Base-by-base conservation (phyloP, 2,888 invertebrate genomes). In the Osedax frankpressi region DNA sequence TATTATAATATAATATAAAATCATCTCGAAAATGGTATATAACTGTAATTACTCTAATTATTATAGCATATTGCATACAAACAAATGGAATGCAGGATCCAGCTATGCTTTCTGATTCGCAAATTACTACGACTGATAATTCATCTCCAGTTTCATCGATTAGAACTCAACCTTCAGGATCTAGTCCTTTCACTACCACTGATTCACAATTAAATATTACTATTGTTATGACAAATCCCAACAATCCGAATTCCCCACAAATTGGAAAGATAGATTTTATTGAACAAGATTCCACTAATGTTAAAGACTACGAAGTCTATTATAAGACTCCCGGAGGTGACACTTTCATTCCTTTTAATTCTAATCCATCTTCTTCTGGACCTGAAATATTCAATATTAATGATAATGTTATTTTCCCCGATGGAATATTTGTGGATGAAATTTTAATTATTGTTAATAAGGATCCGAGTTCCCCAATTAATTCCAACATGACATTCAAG, bases 231-330 rank as follows among this genome's bases (percentile, higher is more conserved):
- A 65, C 65, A 65, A 65, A 65, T 19, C 27, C 14, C 65, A 28
- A 65, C 24, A 28, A 14, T 19, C 65, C 65, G 19, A 28, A 26
- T 28, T 26, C 24, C 14, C 65, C 65, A 14, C 65, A 65, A 24
- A 6, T 65, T 65, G 65, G 65, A 65, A 65, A 65, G 65, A 28
- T 65, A 28, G 65, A 65, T 65, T 14, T 65, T 26, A 2, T 65
- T 28, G 65, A 65, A 24, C 27, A 14, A n/a, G 19, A 19, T 26
- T 65, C 65, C 65, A 65, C 2, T 14, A 65, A 65, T n/a, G 65
- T 65, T 19, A 28, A 19, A 19, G 27, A 26, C 14, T 65, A 65
- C 65, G 65, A 65, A 65, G 65, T 65, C 2, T 65, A 65, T 28
- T 65, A 65, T 28, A 65, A 65, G 65, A 65, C 27, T 28, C 65